Conservation (phyloP, 2,113 vertebrate species). For the Mystacornis crossleyi region DNA sequence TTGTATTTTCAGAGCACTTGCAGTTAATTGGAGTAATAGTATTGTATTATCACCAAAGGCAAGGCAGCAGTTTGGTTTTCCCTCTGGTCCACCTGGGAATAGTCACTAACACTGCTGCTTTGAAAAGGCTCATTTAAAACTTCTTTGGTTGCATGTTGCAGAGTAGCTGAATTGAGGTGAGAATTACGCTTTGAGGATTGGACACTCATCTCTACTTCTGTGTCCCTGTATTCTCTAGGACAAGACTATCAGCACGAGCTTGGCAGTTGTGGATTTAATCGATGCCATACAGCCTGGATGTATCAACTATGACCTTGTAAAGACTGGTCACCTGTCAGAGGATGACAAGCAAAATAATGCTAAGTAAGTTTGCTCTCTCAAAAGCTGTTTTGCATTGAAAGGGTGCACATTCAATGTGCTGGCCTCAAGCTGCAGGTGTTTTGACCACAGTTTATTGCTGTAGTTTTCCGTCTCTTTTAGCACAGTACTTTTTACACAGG, state of each 20-base stretch:
- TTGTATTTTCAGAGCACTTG: neutral
- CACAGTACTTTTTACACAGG: neutral
- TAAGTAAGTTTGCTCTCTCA: constrained; percentile 81
- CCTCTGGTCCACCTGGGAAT: neutral
- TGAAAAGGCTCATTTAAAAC: neutral
- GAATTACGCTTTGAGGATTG: neutral
- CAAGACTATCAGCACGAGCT: constrained; percentile 91
- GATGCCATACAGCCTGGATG: constrained; percentile 95
- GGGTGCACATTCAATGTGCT: accelerated
- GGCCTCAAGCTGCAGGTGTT: neutral
- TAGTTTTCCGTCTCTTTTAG: neutral
- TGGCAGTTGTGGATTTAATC: constrained; percentile 94
- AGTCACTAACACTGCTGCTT: neutral
- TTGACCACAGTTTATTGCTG: neutral
- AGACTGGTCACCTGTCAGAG: constrained; percentile 83
- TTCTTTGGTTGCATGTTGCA: neutral
- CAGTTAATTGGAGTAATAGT: neutral
- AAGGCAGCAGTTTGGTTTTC: neutral
- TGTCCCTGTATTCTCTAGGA: constrained; percentile 74
- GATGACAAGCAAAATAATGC: constrained; percentile 94
- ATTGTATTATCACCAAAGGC: neutral
- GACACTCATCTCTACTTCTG: neutral
- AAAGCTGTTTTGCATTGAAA: neutral
- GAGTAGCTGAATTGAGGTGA: neutral
- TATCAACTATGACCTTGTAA: constrained; percentile 94